phyloP scores from a whole-genome alignment of 2,113 vertebrate genomes.

The Meriones unguiculatus region DNA sequence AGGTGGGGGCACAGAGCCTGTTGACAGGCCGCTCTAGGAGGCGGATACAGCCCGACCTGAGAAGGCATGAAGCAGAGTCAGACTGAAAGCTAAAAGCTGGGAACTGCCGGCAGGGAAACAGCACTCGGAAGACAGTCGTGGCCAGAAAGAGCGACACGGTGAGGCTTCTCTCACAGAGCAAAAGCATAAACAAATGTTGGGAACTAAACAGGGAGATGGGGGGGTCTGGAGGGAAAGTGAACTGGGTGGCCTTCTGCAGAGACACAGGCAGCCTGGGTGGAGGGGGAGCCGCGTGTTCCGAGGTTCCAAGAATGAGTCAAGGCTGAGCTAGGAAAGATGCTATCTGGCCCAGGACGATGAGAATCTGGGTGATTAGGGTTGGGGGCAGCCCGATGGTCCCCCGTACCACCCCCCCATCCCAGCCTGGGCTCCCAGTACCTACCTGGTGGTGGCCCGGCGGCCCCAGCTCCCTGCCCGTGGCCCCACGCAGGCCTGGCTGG shows the following conservation, averaged over 20 bases:
- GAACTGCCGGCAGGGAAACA: neutral
- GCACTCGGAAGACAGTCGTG: neutral
- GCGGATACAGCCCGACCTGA: accelerated
- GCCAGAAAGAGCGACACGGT: no score
- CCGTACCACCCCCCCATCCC: neutral
- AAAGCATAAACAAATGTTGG: neutral
- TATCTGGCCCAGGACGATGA: neutral
- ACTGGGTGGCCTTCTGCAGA: neutral
- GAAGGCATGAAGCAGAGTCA: neutral
- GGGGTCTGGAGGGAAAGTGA: neutral
- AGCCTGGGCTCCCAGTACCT: neutral
- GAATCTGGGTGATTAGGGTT: neutral
- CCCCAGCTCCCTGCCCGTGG: constrained; percentile 64
- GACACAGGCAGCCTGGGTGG: neutral
- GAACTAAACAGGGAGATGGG: no score
- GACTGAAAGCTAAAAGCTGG: neutral
- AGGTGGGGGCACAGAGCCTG: accelerated
- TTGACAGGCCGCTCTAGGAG: accelerated
- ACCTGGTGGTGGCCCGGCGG: constrained; percentile 44
- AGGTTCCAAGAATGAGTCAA: neutral
- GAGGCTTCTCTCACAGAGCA: neutral
- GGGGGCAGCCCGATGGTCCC: neutral
- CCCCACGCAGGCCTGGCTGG: constrained; percentile 9
- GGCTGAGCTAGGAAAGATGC: neutral
- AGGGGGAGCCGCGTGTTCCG: accelerated